Evolutionary conservation across 1,140 invertebrate genomes (phyloP).

Genomic region (Drosophila pruinosa): DNA sequence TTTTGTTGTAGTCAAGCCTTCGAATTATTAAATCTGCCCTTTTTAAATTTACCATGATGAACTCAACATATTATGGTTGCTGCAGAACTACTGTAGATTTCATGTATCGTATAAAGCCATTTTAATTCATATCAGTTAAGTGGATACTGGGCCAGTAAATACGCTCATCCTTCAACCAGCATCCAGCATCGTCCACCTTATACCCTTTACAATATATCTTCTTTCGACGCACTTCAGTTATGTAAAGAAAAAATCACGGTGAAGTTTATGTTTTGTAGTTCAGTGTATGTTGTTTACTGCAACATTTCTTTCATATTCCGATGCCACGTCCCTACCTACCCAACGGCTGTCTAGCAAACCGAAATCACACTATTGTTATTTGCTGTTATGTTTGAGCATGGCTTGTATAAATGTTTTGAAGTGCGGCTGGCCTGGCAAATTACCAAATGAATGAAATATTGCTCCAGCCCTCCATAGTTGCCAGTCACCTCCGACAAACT

Average conservation of each 20-base stretch:
- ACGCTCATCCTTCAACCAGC: slow-evolving; percentile 2
- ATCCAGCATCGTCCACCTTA: neutral
- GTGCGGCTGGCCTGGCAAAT: slow-evolving; percentile 56
- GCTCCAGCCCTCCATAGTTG: neutral
- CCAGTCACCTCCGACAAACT: neutral
- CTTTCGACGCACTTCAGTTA: slow-evolving; percentile 39
- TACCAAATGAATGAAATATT: slow-evolving; percentile 52
- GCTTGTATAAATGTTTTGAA: slow-evolving; percentile 59
- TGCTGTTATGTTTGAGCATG: slow-evolving; percentile 42
- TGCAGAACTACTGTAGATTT: too few species aligned
- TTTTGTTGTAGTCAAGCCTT: too few species aligned
- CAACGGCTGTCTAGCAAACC: neutral
- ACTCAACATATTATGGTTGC: too few species aligned
- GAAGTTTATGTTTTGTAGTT: slow-evolving; percentile 66
- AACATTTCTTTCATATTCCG: slow-evolving; percentile 44
- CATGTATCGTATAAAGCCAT: slow-evolving; percentile 66
- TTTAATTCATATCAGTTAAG: slow-evolving; percentile 70
- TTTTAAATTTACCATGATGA: too few species aligned
- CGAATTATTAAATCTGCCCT: too few species aligned
- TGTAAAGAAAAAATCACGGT: slow-evolving; percentile 74
- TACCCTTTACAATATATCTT: neutral
- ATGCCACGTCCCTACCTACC: neutral
- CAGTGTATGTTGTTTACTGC: slow-evolving; percentile 62
- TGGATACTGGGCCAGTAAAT: slow-evolving; percentile 45
- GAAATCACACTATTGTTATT: slow-evolving; percentile 7